Evolutionary conservation across 2,888 invertebrate genomes (phyloP).

Genomic region (Nomada ruficornis): DNA sequence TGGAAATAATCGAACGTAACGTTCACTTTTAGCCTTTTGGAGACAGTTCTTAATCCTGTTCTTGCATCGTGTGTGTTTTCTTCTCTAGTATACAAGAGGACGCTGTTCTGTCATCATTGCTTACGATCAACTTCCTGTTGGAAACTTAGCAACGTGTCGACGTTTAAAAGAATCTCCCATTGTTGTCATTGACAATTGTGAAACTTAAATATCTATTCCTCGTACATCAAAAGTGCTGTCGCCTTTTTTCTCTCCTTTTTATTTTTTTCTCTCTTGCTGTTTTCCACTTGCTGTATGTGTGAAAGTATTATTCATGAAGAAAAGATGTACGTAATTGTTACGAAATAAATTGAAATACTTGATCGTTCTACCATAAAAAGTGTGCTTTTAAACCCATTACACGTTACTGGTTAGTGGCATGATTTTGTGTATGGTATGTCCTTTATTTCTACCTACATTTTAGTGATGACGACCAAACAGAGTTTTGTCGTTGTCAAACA

Average conservation of each 20-base stretch:
- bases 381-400: conserved; percentile 27
- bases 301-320: conserved; percentile 9
- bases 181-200: conserved; percentile 62
- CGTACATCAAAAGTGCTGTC: not conserved
- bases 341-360: conserved; percentile 9
- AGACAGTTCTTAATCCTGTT: conserved; percentile 58
- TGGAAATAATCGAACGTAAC: conserved; percentile 68
- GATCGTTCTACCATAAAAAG: not conserved
- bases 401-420: conserved; percentile 9
- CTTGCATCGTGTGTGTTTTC: conserved; percentile 34
- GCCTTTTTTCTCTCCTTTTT: conserved; percentile 3
- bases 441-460: conserved; percentile 5
- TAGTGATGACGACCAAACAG: not conserved
- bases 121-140: conserved; percentile 2
- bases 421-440: conserved; percentile 7
- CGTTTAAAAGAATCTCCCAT: conserved; percentile 16
- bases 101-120: conserved; percentile 4
- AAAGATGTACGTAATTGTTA: conserved; percentile 28
- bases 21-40: conserved; percentile 61
- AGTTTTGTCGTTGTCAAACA: conserved; percentile 10
- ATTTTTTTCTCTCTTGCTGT: conserved; percentile 22
- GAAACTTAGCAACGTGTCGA: conserved; percentile 15
- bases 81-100: not conserved
- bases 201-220: conserved; percentile 69
- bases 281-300: not conserved